Conservation (phyloP, 2,113 vertebrate genomes). For the Callocephalon fimbriatum region DNA sequence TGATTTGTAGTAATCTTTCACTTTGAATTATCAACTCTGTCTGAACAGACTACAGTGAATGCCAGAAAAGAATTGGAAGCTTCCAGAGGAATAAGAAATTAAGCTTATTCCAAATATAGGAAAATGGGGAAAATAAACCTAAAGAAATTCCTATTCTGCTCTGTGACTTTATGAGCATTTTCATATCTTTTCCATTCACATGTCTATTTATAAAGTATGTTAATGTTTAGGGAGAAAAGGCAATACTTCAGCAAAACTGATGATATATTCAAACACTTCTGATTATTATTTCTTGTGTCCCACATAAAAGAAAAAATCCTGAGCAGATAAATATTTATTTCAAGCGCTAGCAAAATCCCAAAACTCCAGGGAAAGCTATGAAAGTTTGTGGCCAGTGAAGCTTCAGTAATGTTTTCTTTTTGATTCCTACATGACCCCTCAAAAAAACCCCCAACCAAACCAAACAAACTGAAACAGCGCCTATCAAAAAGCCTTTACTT, state of each 20-base stretch:
- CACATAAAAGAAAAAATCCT: neutral
- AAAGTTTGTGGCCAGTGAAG: neutral
- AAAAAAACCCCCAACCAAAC: too few relatives aligned
- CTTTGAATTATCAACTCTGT: neutral
- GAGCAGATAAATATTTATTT: neutral
- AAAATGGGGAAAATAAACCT: neutral
- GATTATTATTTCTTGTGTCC: neutral
- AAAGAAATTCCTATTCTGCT: neutral
- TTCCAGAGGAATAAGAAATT: neutral
- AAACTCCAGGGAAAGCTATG: neutral
- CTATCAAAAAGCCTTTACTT: neutral
- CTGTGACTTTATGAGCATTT: neutral
- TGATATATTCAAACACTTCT: neutral
- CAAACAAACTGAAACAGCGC: neutral
- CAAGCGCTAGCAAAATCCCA: neutral
- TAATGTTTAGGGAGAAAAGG: neutral
- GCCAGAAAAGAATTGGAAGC: neutral
- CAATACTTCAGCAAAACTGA: neutral
- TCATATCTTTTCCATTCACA: neutral
- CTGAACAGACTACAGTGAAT: neutral
- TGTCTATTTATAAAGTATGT: neutral
- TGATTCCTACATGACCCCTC: neutral
- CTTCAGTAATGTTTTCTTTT: neutral
- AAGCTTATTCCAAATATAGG: neutral
- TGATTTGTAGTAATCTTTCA: neutral